phyloP scores from a whole-genome alignment of 2,113 vertebrate species.

The Phaetusa simplex region DNA sequence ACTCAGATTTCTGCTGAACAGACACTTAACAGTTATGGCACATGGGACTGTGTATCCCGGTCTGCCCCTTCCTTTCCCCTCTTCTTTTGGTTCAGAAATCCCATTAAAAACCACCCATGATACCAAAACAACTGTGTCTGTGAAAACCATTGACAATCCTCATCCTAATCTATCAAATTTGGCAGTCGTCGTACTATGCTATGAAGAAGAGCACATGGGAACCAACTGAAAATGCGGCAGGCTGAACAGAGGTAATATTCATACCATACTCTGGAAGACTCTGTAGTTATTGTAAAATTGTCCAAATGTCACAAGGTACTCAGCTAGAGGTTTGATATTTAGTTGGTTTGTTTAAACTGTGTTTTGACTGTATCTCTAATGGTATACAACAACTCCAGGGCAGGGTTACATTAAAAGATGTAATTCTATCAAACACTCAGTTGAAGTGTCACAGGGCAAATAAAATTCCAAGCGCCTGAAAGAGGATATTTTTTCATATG shows the following conservation, averaged over 20 bases:
- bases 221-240: not conserved
- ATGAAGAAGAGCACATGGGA: not conserved
- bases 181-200: not conserved
- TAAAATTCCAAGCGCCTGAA: not conserved
- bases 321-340: not conserved
- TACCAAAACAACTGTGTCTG: rapidly evolving
- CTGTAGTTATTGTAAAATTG: not conserved
- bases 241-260: not conserved
- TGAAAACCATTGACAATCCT: not conserved
- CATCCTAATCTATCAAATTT: not conserved
- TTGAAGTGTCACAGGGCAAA: not conserved
- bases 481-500: not conserved
- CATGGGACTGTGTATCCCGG: not conserved
- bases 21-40: not conserved
- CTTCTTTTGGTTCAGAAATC: not conserved
- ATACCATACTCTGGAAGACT: not conserved
- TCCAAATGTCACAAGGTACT: not conserved
- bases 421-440: not conserved
- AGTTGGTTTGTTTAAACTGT: not conserved
- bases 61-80: not conserved
- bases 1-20: not conserved
- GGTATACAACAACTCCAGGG: not conserved
- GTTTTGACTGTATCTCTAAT: not conserved
- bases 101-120: not conserved
- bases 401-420: not conserved